Conservation (phyloP, 2,888 invertebrate genomes). For the Erebia ligea region DNA sequence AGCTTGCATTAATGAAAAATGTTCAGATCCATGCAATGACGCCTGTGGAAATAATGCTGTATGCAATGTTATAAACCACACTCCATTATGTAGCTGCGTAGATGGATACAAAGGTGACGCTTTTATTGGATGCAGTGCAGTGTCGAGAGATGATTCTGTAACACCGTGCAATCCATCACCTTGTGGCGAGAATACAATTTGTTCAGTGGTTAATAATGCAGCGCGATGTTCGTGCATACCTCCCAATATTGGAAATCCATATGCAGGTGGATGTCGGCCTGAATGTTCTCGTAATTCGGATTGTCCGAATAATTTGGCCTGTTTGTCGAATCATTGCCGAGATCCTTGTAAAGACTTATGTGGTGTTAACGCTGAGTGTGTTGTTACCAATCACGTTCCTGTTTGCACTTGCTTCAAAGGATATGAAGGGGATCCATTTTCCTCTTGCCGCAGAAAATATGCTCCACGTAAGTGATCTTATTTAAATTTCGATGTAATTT, state of each 20-base stretch:
- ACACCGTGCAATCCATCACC: constrained; percentile 91
- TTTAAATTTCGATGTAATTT: background rate
- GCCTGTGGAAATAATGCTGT: constrained; percentile 91
- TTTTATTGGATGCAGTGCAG: constrained; percentile 89
- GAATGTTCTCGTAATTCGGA: constrained; percentile 93
- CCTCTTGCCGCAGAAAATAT: constrained; percentile 86
- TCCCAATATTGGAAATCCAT: constrained; percentile 94
- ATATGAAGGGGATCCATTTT: constrained; percentile 92
- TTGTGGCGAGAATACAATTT: constrained; percentile 93
- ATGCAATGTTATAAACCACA: constrained; percentile 90
- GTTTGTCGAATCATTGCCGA: constrained; percentile 92
- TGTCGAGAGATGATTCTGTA: constrained; percentile 64
- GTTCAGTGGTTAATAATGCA: constrained; percentile 86
- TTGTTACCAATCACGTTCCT: constrained; percentile 91
- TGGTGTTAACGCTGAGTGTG: constrained; percentile 92
- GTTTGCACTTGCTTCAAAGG: constrained; percentile 91
- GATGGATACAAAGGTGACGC: constrained; percentile 92
- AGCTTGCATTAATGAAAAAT: constrained; percentile 92
- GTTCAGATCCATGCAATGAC: constrained; percentile 90
- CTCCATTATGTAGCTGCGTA: constrained; percentile 91
- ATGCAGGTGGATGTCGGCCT: constrained; percentile 92
- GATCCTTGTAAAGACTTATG: constrained; percentile 94
- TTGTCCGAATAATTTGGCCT: constrained; percentile 89
- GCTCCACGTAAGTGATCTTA: constrained; percentile 77
- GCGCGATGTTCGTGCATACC: constrained; percentile 93